Percentiles rank a stretch among this genome's conserved stretches.
Evolutionary conservation across 2,888 invertebrate genomes (phyloP).

Genomic region (Deilephila porcellus): DNA sequence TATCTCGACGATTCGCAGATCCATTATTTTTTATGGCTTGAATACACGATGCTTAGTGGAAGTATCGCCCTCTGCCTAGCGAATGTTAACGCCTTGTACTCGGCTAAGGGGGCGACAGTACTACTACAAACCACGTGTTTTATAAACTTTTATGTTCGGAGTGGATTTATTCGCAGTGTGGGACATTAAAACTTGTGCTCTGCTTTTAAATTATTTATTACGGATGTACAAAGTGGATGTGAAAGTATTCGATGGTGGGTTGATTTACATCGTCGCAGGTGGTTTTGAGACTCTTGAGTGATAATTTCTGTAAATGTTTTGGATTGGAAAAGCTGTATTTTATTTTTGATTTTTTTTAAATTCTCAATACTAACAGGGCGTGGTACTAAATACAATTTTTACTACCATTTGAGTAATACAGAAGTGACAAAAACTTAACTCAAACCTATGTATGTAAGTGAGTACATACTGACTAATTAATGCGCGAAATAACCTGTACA

Average conservation of each 20-base stretch:
- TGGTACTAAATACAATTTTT: no score
- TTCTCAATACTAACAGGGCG: no score
- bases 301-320: not conserved
- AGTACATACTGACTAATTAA: no score
- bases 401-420: no score
- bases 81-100: constrained; percentile 65
- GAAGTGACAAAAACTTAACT: no score
- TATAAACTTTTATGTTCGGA: constrained; percentile 29
- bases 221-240: not conserved
- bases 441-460: no score
- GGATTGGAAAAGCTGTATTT: not conserved
- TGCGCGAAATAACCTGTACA: no score
- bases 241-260: not conserved
- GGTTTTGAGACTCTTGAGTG: not conserved
- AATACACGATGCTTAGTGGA: constrained; percentile 78
- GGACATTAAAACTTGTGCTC: constrained; percentile 9
- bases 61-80: constrained; percentile 70
- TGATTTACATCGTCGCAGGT: not conserved
- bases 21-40: constrained; percentile 84
- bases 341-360: not conserved
- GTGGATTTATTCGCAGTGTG: not conserved
- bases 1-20: constrained; percentile 83
- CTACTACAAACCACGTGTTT: constrained; percentile 36
- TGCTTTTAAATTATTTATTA: not conserved
- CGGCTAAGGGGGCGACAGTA: constrained; percentile 59